Percentiles rank a stretch among this genome's conserved stretches.
Conservation (phyloP, 2,888 invertebrate genomes). For the Chrysolina haemoptera region DNA sequence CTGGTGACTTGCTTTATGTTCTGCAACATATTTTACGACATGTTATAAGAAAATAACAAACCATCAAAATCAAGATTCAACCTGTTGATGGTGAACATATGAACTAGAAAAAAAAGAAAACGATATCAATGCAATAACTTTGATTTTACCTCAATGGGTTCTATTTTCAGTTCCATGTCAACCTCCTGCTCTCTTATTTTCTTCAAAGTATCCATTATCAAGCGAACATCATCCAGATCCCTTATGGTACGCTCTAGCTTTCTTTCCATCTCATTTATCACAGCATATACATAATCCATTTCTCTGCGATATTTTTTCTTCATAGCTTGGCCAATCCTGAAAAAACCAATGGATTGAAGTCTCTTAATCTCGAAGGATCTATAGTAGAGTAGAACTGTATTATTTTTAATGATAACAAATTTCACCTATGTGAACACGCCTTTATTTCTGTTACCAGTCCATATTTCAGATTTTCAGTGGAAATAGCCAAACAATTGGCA, state of each 20-base stretch:
- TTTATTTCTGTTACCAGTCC: slow-evolving; percentile 88
- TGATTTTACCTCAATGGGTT: slow-evolving; percentile 86
- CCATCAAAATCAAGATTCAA: no score
- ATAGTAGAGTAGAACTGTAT: background rate
- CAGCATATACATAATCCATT: slow-evolving; percentile 94
- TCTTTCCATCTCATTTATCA: slow-evolving; percentile 93
- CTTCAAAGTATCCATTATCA: slow-evolving; percentile 93
- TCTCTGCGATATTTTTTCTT: slow-evolving; percentile 91
- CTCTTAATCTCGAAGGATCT: no score
- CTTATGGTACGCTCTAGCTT: slow-evolving; percentile 90
- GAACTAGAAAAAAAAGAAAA: no score
- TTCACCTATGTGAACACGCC: slow-evolving; percentile 72
- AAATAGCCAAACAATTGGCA: slow-evolving; percentile 81
- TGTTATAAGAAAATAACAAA: no score
- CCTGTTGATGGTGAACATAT: no score
- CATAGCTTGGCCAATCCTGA: slow-evolving; percentile 85
- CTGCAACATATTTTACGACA: no score
- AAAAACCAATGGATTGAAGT: slow-evolving; percentile 11
- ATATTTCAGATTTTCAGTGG: slow-evolving; percentile 88
- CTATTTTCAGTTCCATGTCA: slow-evolving; percentile 93
- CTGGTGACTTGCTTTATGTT: no score
- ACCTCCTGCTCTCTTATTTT: slow-evolving; percentile 96
- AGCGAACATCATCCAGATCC: slow-evolving; percentile 93
- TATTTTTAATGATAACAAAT: background rate
- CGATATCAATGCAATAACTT: no score